Conservation (phyloP, 2,113 vertebrate genomes). For the Sciurus niger region DNA sequence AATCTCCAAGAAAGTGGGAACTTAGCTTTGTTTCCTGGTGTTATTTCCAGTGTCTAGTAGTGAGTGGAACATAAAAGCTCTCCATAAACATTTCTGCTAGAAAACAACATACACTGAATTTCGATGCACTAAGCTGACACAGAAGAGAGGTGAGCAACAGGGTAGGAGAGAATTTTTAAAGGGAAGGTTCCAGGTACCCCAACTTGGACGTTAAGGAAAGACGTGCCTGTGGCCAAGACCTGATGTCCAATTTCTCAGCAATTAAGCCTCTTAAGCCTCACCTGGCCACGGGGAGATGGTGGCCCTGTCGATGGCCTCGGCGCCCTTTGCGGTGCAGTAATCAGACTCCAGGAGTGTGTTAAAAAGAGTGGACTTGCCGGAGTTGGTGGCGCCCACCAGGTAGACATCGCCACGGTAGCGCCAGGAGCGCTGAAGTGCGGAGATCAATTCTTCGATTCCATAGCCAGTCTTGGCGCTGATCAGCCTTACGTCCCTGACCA, state of each 20-base stretch:
- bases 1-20: neutral
- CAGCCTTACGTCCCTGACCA: slow-evolving; percentile 90
- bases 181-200: neutral
- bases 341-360: slow-evolving; percentile 94
- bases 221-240: neutral
- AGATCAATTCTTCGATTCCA: slow-evolving; percentile 93
- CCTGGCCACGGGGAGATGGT: slow-evolving; percentile 97
- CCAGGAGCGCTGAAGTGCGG: slow-evolving; percentile 94
- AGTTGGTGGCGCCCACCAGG: slow-evolving; percentile 94
- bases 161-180: neutral
- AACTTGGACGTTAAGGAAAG: neutral
- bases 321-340: slow-evolving; percentile 93
- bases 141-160: neutral
- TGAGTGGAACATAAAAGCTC: neutral
- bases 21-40: neutral
- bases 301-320: slow-evolving; percentile 90
- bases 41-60: neutral
- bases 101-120: neutral
- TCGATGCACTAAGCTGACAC: neutral
- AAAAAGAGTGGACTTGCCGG: slow-evolving; percentile 97
- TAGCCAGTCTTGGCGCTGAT: slow-evolving; percentile 97
- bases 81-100: neutral
- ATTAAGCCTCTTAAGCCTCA: slow-evolving; percentile 67
- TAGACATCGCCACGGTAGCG: slow-evolving; percentile 94
- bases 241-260: neutral